phyloP scores from a whole-genome alignment of 2,797 vertebrate genomes.

The Gadopsis marmoratus region DNA sequence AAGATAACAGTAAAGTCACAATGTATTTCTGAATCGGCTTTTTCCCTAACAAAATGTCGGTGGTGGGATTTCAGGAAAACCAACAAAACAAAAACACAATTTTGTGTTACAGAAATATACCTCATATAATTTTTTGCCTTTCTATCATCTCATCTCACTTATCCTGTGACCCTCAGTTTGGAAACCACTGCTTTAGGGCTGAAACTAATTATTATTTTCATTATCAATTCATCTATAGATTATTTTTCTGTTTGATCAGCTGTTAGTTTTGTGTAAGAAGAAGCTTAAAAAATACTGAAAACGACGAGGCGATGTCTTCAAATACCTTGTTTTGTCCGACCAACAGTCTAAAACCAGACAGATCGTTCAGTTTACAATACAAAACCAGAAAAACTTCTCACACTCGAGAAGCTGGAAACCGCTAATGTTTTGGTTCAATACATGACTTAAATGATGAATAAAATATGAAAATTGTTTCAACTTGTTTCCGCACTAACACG shows the following conservation, averaged over 20 bases:
- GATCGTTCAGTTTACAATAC: not conserved
- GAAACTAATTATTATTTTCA: not conserved
- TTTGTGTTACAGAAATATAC: not conserved
- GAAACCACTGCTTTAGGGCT: not conserved
- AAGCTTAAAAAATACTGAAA: no score
- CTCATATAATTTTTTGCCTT: not conserved
- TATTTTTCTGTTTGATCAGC: not conserved
- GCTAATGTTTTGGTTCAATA: not conserved
- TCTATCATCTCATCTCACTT: not conserved
- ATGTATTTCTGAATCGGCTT: not conserved
- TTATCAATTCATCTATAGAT: not conserved
- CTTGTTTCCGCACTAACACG: slow-evolving; percentile 32
- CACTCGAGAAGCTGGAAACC: not conserved
- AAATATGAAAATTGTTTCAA: not conserved
- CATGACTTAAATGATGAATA: not conserved
- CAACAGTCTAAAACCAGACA: not conserved
- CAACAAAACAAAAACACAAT: not conserved
- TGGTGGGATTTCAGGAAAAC: not conserved
- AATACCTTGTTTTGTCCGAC: not conserved
- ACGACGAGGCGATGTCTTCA: not conserved
- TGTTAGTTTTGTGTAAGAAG: not conserved
- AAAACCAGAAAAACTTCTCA: not conserved
- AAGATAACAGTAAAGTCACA: not conserved
- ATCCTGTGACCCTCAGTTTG: not conserved
- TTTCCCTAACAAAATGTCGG: not conserved